Conservation (phyloP, 2,113 vertebrate species). For the Notarius quadriscutis region DNA sequence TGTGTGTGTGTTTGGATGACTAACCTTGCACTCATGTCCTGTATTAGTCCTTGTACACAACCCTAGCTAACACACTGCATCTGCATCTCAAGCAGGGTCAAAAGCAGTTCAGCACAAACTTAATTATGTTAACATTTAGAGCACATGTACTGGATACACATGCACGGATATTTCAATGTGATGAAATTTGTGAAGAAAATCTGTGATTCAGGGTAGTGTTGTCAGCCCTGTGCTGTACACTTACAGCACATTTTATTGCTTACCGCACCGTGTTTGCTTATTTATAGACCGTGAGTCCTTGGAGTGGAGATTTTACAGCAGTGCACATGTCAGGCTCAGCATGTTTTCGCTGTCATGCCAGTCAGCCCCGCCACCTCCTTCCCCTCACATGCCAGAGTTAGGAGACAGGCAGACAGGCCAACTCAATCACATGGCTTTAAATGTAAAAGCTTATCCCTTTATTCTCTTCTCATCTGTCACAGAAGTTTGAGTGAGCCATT, state of each 20-base stretch:
- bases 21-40: background rate
- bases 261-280: background rate
- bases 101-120: conserved; percentile 43
- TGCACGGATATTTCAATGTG: background rate
- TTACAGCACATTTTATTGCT: background rate
- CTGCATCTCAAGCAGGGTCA: conserved; percentile 47
- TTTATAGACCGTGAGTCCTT: conserved; percentile 9
- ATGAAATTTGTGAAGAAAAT: conserved; percentile 12
- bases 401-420: conserved; percentile 32
- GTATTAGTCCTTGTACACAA: background rate
- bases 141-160: background rate
- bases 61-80: background rate
- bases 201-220: background rate
- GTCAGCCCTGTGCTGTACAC: background rate
- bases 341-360: conserved; percentile 39
- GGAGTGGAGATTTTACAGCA: conserved; percentile 32
- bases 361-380: conserved; percentile 21
- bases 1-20: conserved; percentile 1
- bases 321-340: conserved; percentile 16
- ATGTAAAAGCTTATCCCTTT: conserved; percentile 51
- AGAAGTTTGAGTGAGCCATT: conserved; percentile 26
- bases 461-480: conserved; percentile 42
- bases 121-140: background rate
- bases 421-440: conserved; percentile 49
- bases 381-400: conserved; percentile 12